phyloP scores from a whole-genome alignment of 2,113 vertebrate genomes.

The Oryzias celebensis region DNA sequence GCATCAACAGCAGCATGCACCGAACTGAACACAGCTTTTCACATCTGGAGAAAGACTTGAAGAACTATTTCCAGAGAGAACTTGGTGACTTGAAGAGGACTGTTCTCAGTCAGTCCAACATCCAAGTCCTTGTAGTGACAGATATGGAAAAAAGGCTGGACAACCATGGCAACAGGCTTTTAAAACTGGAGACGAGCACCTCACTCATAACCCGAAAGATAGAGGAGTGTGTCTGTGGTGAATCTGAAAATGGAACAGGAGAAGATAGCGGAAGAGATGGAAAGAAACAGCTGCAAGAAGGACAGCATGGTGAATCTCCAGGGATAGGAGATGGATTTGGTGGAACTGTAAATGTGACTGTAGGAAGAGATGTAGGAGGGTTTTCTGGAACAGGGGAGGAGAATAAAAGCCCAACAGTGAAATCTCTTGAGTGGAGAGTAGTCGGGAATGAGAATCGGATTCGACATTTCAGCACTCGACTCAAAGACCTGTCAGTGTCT shows the following conservation, averaged over 20 bases:
- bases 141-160: slow-evolving; percentile 63
- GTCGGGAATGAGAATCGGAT: slow-evolving; percentile 81
- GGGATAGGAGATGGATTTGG: slow-evolving; percentile 10
- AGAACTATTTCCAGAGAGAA: slow-evolving; percentile 68
- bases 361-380: slow-evolving; percentile 5
- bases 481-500: slow-evolving; percentile 80
- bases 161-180: slow-evolving; percentile 58
- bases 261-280: slow-evolving; percentile 31
- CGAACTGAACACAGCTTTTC: slow-evolving; percentile 68
- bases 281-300: not conserved
- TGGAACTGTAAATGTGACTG: slow-evolving; percentile 5
- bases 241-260: slow-evolving; percentile 1
- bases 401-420: slow-evolving; percentile 61
- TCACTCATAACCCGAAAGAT: slow-evolving; percentile 62
- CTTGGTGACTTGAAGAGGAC: slow-evolving; percentile 62
- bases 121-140: slow-evolving; percentile 71
- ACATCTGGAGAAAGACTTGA: slow-evolving; percentile 64
- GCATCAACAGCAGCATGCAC: slow-evolving; percentile 77
- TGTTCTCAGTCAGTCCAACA: slow-evolving; percentile 71
- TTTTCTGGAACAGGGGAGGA: slow-evolving; percentile 35
- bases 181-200: slow-evolving; percentile 62
- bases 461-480: slow-evolving; percentile 71
- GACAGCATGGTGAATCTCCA: not conserved
- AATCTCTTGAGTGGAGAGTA: slow-evolving; percentile 81
- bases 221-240: slow-evolving; percentile 55